Evolutionary conservation across 2,888 invertebrate genomes (phyloP).

Genomic region (Chalcis sispes): DNA sequence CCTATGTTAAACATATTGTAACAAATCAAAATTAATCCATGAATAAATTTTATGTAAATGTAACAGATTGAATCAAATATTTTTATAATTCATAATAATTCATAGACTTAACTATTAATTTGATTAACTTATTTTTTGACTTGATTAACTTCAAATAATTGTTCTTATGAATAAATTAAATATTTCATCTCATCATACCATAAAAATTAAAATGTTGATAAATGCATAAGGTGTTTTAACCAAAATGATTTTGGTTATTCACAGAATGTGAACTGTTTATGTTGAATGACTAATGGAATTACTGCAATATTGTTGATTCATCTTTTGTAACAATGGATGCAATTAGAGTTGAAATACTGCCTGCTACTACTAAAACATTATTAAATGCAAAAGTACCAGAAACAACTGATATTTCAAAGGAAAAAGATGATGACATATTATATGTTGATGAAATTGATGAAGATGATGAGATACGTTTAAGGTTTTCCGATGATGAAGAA

Average conservation of each 20-base stretch:
- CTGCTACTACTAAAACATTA: constrained; percentile 63
- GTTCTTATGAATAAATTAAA: background rate
- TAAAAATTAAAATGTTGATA: constrained; percentile 14
- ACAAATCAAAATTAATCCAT: too few relatives aligned
- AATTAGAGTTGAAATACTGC: constrained; percentile 63
- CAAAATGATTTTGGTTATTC: constrained; percentile 58
- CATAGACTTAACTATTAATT: too few relatives aligned
- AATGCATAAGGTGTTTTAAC: constrained; percentile 51
- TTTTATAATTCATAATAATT: too few relatives aligned
- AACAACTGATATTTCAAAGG: constrained; percentile 63
- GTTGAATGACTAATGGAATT: constrained; percentile 54
- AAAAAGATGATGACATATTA: constrained; percentile 68
- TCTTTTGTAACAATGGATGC: constrained; percentile 66
- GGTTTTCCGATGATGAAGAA: constrained; percentile 72
- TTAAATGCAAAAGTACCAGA: constrained; percentile 59
- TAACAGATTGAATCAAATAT: too few relatives aligned
- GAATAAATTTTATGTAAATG: too few relatives aligned
- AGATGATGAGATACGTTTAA: constrained; percentile 71
- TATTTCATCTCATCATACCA: constrained; percentile 2
- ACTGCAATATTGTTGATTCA: constrained; percentile 48
- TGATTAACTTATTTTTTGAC: background rate
- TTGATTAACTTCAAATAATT: too few relatives aligned
- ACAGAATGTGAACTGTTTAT: constrained; percentile 55
- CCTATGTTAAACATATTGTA: too few relatives aligned
- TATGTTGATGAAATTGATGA: constrained; percentile 67